Conservation (phyloP, 2,888 invertebrate species). For the Lottia scabra region DNA sequence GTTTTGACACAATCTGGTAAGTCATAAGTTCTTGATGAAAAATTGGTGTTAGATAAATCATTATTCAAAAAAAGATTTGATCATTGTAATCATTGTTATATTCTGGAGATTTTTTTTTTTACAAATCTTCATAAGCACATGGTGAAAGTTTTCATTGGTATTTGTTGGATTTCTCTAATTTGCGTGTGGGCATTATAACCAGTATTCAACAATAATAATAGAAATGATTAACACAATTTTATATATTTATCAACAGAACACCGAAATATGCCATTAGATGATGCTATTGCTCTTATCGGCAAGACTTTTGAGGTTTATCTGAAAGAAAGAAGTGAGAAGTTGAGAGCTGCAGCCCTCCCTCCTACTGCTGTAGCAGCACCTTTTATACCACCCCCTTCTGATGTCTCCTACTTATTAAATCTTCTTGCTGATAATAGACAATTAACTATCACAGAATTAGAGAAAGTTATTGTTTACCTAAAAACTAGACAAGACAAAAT, state of each 20-base stretch:
- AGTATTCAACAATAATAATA: too few species aligned
- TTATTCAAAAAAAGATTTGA: too few species aligned
- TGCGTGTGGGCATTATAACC: too few species aligned
- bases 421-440: slow-evolving; percentile 83
- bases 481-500: slow-evolving; percentile 77
- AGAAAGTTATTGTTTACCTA: slow-evolving; percentile 72
- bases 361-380: slow-evolving; percentile 27
- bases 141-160: too few species aligned
- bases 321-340: slow-evolving; percentile 52
- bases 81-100: too few species aligned
- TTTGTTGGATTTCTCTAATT: too few species aligned
- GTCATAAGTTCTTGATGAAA: too few species aligned
- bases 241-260: slow-evolving; percentile 77
- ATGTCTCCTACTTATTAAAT: slow-evolving; percentile 74
- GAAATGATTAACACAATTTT: neutral
- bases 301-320: slow-evolving; percentile 69
- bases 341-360: slow-evolving; percentile 32
- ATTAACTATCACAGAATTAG: slow-evolving; percentile 53
- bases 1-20: too few species aligned
- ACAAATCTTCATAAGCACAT: too few species aligned
- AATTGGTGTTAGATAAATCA: too few species aligned
- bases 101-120: too few species aligned
- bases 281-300: slow-evolving; percentile 83
- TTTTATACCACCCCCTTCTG: slow-evolving; percentile 46
- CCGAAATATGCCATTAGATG: slow-evolving; percentile 95